phyloP scores from a whole-genome alignment of 30 jellyfish, hydroid and myxozoan genomes.

The Sanderia malayensis region DNA sequence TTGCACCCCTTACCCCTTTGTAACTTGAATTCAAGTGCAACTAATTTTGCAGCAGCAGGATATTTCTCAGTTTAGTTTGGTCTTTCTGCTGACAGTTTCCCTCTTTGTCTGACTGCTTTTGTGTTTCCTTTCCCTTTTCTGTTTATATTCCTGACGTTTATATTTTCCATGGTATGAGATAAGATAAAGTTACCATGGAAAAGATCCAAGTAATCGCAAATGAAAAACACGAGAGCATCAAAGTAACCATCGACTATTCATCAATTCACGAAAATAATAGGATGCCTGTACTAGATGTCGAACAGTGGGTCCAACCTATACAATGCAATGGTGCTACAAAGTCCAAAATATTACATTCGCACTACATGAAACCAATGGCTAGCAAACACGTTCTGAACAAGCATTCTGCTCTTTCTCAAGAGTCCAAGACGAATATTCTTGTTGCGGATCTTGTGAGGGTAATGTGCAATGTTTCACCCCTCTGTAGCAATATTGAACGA shows the following conservation, averaged over 20 bases:
- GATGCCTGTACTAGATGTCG: too few relatives aligned
- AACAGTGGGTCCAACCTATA: too few relatives aligned
- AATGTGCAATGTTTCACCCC: conserved; percentile 5
- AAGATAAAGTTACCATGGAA: too few relatives aligned
- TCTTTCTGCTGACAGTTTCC: conserved; percentile 14
- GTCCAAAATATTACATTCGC: too few relatives aligned
- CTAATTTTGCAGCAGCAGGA: conserved; percentile 32
- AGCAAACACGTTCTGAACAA: conserved; percentile 10
- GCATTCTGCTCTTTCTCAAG: conserved; percentile 10
- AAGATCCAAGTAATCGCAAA: too few relatives aligned
- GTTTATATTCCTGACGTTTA: conserved; percentile 27
- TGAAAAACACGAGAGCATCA: too few relatives aligned
- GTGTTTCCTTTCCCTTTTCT: conserved; percentile 26
- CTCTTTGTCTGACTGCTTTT: conserved; percentile 29
- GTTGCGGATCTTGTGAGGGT: too few relatives aligned
- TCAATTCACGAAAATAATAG: too few relatives aligned
- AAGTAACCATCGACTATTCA: too few relatives aligned
- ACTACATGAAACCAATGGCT: conserved; percentile 13
- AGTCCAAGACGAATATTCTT: conserved; percentile 9
- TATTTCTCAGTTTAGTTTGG: conserved; percentile 10
- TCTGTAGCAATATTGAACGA: too few relatives aligned
- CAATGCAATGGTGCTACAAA: too few relatives aligned
- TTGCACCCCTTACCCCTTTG: conserved; percentile 13
- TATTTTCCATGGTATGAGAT: too few relatives aligned
- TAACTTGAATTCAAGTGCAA: conserved; percentile 15